Evolutionary conservation across 2,113 vertebrate genomes (phyloP).

Genomic region (Lichenostomus cassidix): DNA sequence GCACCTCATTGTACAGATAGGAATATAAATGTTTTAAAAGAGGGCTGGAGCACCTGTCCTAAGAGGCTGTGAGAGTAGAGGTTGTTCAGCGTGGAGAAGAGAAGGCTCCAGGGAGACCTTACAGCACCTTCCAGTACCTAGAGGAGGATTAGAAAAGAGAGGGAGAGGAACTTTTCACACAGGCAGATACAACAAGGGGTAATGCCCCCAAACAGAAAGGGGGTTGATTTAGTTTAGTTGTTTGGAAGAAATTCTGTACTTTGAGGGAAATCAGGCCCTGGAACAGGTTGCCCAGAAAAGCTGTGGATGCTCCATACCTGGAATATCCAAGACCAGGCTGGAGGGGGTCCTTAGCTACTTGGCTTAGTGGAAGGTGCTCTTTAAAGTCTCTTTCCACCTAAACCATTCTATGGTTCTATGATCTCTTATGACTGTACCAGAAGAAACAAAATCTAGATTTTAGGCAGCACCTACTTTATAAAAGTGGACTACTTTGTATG

Average conservation of each 20-base stretch:
- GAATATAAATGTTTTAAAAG: background rate
- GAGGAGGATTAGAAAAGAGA: background rate
- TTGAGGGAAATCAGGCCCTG: background rate
- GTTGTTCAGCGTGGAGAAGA: background rate
- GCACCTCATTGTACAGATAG: background rate
- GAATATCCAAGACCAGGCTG: background rate
- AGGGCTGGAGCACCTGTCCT: background rate
- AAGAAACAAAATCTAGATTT: background rate
- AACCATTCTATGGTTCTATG: background rate
- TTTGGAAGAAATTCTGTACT: background rate
- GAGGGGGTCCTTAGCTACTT: background rate
- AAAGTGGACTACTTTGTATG: background rate
- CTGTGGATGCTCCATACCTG: background rate
- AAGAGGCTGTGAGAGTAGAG: background rate
- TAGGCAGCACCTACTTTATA: background rate
- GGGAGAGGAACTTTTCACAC: background rate
- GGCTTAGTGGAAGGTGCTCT: background rate
- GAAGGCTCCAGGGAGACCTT: background rate
- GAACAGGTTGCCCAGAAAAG: background rate
- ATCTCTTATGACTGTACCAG: background rate
- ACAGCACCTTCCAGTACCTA: background rate
- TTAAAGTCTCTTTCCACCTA: background rate
- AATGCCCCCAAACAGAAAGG: background rate
- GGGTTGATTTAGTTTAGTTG: background rate
- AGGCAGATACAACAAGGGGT: background rate